These are phyloP conservation scores for Strix occidentalis DNA, from an alignment of 2,797 vertebrate species.

Conservation along the genomic window DNA sequence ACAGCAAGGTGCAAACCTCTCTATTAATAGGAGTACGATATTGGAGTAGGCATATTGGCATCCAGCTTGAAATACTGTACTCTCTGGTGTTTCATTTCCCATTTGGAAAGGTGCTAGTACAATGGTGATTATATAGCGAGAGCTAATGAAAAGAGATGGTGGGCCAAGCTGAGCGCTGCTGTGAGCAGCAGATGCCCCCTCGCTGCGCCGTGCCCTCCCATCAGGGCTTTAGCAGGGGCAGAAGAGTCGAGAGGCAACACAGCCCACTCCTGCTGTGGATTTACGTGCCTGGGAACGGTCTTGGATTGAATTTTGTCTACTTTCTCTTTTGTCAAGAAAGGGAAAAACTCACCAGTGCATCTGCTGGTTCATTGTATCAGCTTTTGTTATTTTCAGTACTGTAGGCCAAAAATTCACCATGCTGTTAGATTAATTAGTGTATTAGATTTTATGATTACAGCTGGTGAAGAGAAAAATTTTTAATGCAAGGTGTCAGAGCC, in stretches of 20 bases:
- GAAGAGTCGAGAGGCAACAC: neutral
- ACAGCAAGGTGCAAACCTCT: neutral
- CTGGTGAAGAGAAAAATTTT: neutral
- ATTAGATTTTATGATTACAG: neutral
- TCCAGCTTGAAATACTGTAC: neutral
- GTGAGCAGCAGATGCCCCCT: neutral
- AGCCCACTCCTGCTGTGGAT: rapidly evolving
- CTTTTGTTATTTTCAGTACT: rapidly evolving
- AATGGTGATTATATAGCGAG: rapidly evolving
- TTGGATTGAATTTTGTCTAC: neutral
- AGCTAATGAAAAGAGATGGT: neutral
- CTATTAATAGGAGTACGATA: too few relatives aligned
- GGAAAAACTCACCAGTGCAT: neutral
- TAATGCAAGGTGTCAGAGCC: neutral
- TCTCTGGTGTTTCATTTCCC: neutral
- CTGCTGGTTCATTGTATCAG: too few relatives aligned
- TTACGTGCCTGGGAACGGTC: neutral
- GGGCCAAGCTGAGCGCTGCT: neutral
- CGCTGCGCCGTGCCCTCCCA: rapidly evolving
- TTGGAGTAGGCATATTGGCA: neutral
- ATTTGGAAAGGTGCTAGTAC: neutral
- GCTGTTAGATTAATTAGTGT: neutral
- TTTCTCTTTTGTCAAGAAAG: neutral
- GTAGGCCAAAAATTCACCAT: neutral
- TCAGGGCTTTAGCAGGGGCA: neutral